Evolutionary conservation across 2,797 vertebrate species (phyloP), one percentile per base, ranked within the genome.

Genomic region (Hippocampus kuda): DNA sequence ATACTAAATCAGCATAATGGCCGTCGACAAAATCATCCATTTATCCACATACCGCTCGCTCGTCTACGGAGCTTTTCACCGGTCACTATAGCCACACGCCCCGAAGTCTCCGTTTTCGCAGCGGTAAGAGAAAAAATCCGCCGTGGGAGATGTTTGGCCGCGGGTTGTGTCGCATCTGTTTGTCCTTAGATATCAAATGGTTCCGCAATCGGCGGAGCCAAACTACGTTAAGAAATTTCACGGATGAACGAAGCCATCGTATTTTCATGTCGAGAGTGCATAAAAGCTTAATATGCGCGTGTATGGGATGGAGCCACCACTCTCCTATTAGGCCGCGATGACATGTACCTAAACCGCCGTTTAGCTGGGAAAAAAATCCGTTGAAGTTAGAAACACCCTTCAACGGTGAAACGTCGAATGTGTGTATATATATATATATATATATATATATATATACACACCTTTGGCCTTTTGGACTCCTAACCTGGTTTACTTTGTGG

Each of bases 1-100:
- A 48, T 68, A 26, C 7, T 27, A 16, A 68, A 3, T 34, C 30
- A 71, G 27, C 4, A 74, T 76, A 78, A 89, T 89, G 87, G 87
- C 85, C 2, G 71, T 68, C 5, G 2, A 2, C 12, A 71, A 4
- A 34, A 27, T 0, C 0, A 0, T 26, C 10, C 0, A n/a, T 5
- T 1, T 0, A 57, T 65, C 4, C 44, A 46, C 18, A 1, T 0
- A 2, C 11, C 8, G 20, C 41, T 20, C 18, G 7, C 20, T 69
- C 59, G 67, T 73, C 68, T 27, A 66, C 34, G 46, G 66, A 24
- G 48, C 59, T 7, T 73, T 66, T 38, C 12, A n/a, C 44, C 41
- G 42, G 60, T 61, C 1, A 22, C 65, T 10, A 11, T 68, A 59
- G 22, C 77, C 34, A 22, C 16, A 61, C 59, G 59, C 24, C 70